Evolutionary conservation across 2,113 vertebrate species (phyloP).

Genomic region (Vimba vimba): DNA sequence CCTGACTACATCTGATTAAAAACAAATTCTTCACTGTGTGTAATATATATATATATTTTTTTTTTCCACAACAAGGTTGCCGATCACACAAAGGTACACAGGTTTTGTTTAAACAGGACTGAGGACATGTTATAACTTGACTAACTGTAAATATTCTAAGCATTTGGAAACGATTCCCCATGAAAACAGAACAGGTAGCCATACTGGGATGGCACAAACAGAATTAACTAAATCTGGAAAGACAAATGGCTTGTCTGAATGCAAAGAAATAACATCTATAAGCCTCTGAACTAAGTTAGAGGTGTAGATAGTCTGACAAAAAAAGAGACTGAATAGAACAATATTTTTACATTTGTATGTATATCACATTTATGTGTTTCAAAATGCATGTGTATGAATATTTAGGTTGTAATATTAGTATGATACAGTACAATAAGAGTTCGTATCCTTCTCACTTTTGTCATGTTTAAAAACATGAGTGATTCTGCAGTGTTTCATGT

Average conservation of each 20-base stretch:
- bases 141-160: background rate
- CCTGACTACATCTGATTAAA: background rate
- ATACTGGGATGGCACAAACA: background rate
- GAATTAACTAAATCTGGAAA: background rate
- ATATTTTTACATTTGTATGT: background rate
- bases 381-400: background rate
- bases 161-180: background rate
- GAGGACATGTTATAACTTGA: conserved; percentile 14
- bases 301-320: background rate
- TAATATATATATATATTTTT: background rate
- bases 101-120: background rate
- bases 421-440: background rate
- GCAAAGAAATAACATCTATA: background rate
- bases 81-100: background rate
- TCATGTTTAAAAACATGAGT: conserved; percentile 8
- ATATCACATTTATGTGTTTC: background rate
- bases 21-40: background rate
- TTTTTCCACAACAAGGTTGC: background rate
- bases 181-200: background rate
- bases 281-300: background rate
- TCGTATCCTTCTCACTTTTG: background rate
- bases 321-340: background rate
- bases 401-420: background rate
- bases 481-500: conserved; percentile 24
- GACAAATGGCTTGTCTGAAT: background rate